A percentile compares a stretch with the other conserved stretches of the same genome.
phyloP scores from a whole-genome alignment of 2,888 invertebrate species.

The Dolomedes plantarius region DNA sequence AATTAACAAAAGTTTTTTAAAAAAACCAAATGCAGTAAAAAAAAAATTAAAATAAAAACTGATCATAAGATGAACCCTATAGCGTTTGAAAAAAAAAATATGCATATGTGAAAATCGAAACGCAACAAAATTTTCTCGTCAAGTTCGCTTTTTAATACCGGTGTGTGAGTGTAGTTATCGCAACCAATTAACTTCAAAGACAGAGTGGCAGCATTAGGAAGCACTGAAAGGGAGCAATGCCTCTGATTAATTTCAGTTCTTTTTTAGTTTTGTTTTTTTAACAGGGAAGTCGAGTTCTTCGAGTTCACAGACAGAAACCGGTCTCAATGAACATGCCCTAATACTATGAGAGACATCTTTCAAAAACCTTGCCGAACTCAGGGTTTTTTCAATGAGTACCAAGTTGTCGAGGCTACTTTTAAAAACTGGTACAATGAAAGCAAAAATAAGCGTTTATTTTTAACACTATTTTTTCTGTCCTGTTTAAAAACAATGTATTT shows the following conservation, averaged over 20 bases:
- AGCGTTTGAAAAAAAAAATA: too few species aligned
- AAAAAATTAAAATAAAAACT: too few species aligned
- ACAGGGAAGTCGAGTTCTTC: slow-evolving; percentile 15
- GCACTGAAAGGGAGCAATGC: background rate
- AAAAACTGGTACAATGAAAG: background rate
- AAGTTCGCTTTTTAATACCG: too few species aligned
- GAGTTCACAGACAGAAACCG: background rate
- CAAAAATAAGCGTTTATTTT: background rate
- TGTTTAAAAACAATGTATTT: background rate
- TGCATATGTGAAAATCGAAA: too few species aligned
- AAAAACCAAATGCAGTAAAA: too few species aligned
- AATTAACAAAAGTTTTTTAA: too few species aligned
- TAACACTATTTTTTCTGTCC: background rate
- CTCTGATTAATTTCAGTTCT: background rate
- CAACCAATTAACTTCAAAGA: background rate
- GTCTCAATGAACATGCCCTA: background rate
- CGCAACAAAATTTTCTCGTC: too few species aligned
- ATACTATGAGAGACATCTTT: background rate
- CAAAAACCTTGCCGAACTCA: background rate
- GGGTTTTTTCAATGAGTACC: background rate
- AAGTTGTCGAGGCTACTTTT: background rate
- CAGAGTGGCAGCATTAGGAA: background rate
- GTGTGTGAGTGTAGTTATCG: too few species aligned
- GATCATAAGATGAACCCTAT: too few species aligned
- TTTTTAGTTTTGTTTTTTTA: background rate